A percentile compares a stretch with the other conserved stretches of the same genome.
Evolutionary conservation across 2,888 invertebrate genomes (phyloP).

Genomic region (Tetragnatha montana): DNA sequence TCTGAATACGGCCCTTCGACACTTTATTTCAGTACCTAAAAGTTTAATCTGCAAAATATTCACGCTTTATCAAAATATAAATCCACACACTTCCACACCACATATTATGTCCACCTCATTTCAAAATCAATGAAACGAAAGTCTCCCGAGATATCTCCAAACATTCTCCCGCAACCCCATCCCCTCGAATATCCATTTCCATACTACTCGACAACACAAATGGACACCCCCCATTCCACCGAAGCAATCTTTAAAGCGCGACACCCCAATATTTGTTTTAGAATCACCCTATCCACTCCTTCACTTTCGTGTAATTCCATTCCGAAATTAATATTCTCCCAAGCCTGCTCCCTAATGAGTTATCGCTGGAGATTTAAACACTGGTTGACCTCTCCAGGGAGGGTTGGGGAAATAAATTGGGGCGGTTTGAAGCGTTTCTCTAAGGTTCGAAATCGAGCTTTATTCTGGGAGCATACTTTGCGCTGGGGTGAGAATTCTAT

Average conservation of each 20-base stretch:
- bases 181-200: too few relatives aligned
- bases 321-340: constrained; percentile 34
- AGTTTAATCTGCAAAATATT: too few relatives aligned
- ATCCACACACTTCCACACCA: too few relatives aligned
- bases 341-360: constrained; percentile 17
- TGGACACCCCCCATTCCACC: not conserved
- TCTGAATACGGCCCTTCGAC: too few relatives aligned
- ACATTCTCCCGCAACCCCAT: too few relatives aligned
- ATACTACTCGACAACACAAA: not conserved
- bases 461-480: not conserved
- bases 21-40: too few relatives aligned
- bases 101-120: too few relatives aligned
- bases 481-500: not conserved
- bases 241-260: not conserved
- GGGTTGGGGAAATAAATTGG: not conserved
- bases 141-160: too few relatives aligned
- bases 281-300: not conserved
- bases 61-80: too few relatives aligned
- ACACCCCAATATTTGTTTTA: not conserved
- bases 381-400: constrained; percentile 4
- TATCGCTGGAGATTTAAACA: constrained; percentile 20
- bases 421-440: too few relatives aligned
- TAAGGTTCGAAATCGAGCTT: constrained; percentile 2
- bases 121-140: too few relatives aligned
- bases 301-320: not conserved